A percentile compares a stretch with the other conserved stretches of the same genome.
Conservation (phyloP, 2,113 vertebrate genomes). For the Micronycteris hirsuta region DNA sequence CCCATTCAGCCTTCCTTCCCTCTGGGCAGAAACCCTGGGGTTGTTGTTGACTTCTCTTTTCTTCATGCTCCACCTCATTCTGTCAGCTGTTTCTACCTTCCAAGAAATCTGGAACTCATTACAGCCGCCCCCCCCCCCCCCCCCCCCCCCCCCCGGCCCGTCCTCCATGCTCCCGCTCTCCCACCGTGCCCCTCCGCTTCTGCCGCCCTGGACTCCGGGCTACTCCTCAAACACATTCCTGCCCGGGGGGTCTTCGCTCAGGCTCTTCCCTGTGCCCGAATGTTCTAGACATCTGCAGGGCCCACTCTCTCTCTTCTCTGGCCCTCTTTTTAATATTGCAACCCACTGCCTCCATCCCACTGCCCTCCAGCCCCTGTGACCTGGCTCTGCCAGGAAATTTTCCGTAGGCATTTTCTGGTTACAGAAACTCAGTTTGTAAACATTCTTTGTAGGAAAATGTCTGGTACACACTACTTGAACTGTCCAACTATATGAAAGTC, state of each 20-base stretch:
- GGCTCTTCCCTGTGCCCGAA: neutral
- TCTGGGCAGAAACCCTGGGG: neutral
- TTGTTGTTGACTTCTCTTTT: neutral
- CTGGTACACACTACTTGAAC: neutral
- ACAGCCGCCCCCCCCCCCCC: no score
- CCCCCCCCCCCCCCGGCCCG: no score
- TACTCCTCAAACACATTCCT: neutral
- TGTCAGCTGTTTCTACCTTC: neutral
- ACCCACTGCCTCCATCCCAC: rapidly evolving
- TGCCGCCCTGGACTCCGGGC: neutral
- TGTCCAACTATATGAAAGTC: neutral
- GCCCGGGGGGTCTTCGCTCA: neutral
- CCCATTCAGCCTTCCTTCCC: neutral
- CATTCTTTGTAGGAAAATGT: neutral
- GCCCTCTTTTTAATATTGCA: neutral
- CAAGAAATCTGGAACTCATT: neutral
- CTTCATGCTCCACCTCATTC: neutral
- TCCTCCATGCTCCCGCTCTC: rapidly evolving
- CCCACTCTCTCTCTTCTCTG: no score
- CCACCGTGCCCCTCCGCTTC: neutral
- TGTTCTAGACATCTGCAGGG: neutral
- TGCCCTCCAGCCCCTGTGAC: neutral
- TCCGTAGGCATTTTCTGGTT: neutral
- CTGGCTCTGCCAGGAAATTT: no score
- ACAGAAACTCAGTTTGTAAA: neutral